Base-by-base conservation (phyloP, 2,888 invertebrate species). In the Beris morrisii region DNA sequence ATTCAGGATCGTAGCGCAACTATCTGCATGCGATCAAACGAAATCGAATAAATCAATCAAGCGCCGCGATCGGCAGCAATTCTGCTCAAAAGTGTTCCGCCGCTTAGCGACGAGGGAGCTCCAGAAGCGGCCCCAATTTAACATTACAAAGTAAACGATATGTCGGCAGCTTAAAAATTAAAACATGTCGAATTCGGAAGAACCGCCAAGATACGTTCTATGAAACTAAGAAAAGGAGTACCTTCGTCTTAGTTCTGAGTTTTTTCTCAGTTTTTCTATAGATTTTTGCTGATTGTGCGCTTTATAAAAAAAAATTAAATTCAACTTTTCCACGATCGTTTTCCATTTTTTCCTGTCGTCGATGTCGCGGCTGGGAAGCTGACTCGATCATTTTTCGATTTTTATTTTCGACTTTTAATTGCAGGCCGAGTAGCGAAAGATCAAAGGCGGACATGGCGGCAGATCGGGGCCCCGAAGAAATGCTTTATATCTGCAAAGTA, bases 91-190 rank as follows among this genome's bases (percentile, higher is more conserved):
- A 50, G 52, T 38, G 5, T 38, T 56, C 38, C 38, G 43, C 48
- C 43, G 31, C 38, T 11, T 7, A 11, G 22, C 6, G 58, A 61
- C 30, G 15, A 61, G 50, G n/a, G 59, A 59, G 32, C n/a, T 38
- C 58, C 48, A 32, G 38, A 15, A 43, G 22, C 61, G 50, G 13
- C 38, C 12, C 52, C 32, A 38, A 38, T 50, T 61, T 15, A 50
- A 50, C 50, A 15, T 43, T 61, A 61, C 61, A 52, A 61, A 61
- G 52, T 61, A 61, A 61, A 43, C 50, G 52, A 61, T 61, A 50
- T 61, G 61, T 61, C 61, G 61, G 52, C 61, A 61, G 61, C 38
- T 61, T 61, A 61, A 61, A 61, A 61, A 61, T 61, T 61, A 52
- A 61, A 61, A 61, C 61, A 61, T 52, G 52, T 61, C 61, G 15